A percentile compares a stretch with the other conserved stretches of the same genome.
phyloP scores from a whole-genome alignment of 2,888 invertebrate genomes.

The Branchipolynoe longqiensis region DNA sequence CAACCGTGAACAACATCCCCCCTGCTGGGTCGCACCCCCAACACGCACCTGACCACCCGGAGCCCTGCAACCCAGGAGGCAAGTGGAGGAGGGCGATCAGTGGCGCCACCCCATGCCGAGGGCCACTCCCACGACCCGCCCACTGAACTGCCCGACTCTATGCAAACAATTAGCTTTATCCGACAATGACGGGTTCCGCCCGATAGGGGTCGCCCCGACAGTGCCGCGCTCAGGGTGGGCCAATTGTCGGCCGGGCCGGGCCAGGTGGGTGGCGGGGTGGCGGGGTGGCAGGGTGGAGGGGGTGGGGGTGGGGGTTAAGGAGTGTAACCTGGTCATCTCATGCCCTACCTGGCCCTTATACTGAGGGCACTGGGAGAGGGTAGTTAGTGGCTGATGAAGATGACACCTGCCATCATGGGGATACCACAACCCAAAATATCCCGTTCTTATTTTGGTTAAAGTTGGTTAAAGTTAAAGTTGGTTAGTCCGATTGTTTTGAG shows the following conservation, averaged over 20 bases:
- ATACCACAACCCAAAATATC: too few relatives aligned
- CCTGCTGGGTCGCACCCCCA: constrained; percentile 22
- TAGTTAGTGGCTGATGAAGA: too few relatives aligned
- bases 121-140: constrained; percentile 34
- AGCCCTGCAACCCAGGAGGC: background rate
- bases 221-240: background rate
- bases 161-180: constrained; percentile 38
- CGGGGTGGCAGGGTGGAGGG: background rate
- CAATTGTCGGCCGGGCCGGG: background rate
- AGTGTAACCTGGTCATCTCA: too few relatives aligned
- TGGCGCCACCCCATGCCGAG: background rate
- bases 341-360: too few relatives aligned
- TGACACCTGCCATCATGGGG: too few relatives aligned
- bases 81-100: background rate
- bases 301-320: too few relatives aligned
- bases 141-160: constrained; percentile 27
- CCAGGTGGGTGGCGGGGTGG: background rate
- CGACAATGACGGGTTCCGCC: constrained; percentile 15
- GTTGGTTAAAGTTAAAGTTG: too few relatives aligned
- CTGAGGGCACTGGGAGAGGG: too few relatives aligned
- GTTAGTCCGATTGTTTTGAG: too few relatives aligned
- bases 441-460: too few relatives aligned
- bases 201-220: background rate
- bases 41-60: constrained; percentile 15
- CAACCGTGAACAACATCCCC: too few relatives aligned